These are phyloP conservation scores for Empidonax alnorum DNA, from an alignment of 2,113 vertebrate species.

Conservation along the genomic window DNA sequence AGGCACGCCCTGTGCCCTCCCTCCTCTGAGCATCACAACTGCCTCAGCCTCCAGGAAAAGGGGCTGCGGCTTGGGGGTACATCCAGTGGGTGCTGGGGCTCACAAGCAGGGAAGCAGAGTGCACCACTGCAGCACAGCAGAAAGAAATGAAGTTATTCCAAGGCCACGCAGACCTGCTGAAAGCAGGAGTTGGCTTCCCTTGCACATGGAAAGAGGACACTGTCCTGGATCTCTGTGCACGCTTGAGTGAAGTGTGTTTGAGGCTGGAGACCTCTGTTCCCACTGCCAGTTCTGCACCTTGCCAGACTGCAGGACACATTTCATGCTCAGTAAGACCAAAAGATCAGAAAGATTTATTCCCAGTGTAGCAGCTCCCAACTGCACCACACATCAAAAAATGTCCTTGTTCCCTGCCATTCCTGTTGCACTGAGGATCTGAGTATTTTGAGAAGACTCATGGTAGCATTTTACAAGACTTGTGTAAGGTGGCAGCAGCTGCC, in stretches of 20 bases:
- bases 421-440: not conserved
- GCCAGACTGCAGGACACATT: not conserved
- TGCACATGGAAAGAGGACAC: not conserved
- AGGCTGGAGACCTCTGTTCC: not conserved
- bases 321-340: not conserved
- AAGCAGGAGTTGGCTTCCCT: conserved; percentile 1
- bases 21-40: not conserved
- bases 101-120: not conserved
- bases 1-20: not conserved
- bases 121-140: not conserved
- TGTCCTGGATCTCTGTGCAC: not conserved
- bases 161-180: not conserved
- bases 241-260: not conserved
- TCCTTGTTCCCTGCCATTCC: not conserved
- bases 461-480: not conserved
- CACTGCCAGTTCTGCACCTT: not conserved
- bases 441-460: not conserved
- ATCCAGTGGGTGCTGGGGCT: not conserved
- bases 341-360: not conserved
- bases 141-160: not conserved
- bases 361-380: not conserved
- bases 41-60: not conserved
- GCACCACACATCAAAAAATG: not conserved
- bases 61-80: not conserved
- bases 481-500: not conserved